phyloP scores from a whole-genome alignment of 2,797 vertebrate species.

The Pagetopsis macropterus region DNA sequence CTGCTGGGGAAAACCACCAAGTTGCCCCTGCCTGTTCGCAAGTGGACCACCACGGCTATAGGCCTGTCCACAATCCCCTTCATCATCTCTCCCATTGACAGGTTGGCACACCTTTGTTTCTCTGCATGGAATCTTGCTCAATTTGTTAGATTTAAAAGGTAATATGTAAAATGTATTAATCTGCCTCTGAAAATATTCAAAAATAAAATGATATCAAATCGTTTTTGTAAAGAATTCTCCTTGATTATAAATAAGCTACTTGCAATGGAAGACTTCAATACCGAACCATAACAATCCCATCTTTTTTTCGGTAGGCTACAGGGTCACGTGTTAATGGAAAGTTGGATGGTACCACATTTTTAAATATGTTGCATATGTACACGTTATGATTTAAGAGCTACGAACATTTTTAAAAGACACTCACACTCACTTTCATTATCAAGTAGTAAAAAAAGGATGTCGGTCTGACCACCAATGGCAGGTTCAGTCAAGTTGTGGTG shows the following conservation, averaged over 20 bases:
- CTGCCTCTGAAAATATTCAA: neutral
- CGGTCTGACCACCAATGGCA: neutral
- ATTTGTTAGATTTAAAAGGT: neutral
- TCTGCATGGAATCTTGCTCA: neutral
- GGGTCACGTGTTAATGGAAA: neutral
- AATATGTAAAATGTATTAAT: neutral
- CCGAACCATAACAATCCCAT: neutral
- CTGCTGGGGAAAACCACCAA: slow-evolving; percentile 86
- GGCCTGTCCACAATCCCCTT: slow-evolving; percentile 93
- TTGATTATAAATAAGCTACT: no score
- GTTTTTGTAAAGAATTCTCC: no score
- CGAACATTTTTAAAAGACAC: neutral
- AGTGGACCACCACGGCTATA: slow-evolving; percentile 93
- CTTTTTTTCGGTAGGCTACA: neutral
- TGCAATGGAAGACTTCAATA: no score
- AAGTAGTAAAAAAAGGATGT: neutral
- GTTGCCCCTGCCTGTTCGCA: slow-evolving; percentile 90
- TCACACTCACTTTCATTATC: no score
- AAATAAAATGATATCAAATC: no score
- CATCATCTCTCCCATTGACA: slow-evolving; percentile 97
- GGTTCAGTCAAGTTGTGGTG: neutral
- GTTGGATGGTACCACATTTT: no score
- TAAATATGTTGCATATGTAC: no score
- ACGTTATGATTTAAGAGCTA: neutral
- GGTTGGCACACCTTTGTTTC: slow-evolving; percentile 74